Conservation (phyloP, 2,797 vertebrate species). For the Hephaestus fuliginosus region DNA sequence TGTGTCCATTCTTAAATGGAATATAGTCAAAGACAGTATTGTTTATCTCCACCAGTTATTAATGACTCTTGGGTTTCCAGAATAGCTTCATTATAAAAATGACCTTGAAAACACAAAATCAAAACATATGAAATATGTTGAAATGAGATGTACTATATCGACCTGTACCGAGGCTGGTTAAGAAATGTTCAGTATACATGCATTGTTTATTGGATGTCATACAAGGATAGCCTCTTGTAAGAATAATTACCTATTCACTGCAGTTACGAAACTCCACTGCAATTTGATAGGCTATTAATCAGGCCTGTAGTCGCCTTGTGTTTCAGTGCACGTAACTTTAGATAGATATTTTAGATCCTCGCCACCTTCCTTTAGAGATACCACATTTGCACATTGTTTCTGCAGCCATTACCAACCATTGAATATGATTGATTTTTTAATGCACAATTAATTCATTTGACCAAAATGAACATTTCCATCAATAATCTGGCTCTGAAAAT, state of each 20-base stretch:
- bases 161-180: background rate
- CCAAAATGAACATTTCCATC: background rate
- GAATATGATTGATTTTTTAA: background rate
- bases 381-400: constrained; percentile 21
- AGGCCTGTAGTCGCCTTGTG: constrained; percentile 1
- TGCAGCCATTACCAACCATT: background rate
- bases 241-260: background rate
- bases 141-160: background rate
- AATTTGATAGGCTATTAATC: constrained; percentile 29
- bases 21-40: background rate
- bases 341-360: constrained; percentile 21
- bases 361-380: constrained; percentile 6
- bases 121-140: background rate
- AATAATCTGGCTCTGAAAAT: background rate
- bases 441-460: constrained; percentile 20
- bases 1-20: background rate
- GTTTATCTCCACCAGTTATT: background rate
- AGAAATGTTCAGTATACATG: background rate
- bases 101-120: background rate
- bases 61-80: background rate
- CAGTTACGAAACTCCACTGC: background rate
- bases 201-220: background rate
- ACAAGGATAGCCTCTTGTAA: background rate
- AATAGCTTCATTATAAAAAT: background rate
- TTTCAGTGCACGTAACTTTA: constrained; percentile 3